Base-by-base conservation (phyloP, 2,113 vertebrate genomes). In the Peromyscus californicus region DNA sequence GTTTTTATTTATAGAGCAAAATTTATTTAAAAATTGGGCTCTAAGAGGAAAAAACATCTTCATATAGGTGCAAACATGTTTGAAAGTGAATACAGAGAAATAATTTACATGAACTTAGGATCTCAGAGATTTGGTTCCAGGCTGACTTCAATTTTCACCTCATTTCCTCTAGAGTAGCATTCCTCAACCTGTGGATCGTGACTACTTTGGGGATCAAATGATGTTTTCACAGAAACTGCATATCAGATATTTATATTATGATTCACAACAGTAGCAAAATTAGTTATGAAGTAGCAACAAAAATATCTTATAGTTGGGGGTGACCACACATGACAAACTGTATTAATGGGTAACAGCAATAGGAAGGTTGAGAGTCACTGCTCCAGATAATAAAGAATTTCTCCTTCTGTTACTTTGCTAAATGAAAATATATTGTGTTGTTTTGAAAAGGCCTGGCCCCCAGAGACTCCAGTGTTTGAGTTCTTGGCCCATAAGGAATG, bases 1-100 rank as follows among this genome's bases (percentile, higher is more conserved):
- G 1, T 3, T 59, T 75, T 61, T 79, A 67, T 67, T 45, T 86
- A 74, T 70, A 63, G 9, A 84, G 63, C 59, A 89, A 79, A 61
- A 83, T 17, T 88, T 84, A 54, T 84, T 90, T 88, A 75, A 59
- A 83, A 80, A 45, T 86, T 91, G 74, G 21, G 69, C 17, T 85
- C 19, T 31, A 95, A 91, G 5, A 74, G 3, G 45, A 48, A 31
- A 61, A 89, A 69, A 57, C 16, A 70, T 57, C 29, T 70, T 42
- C 88, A 57, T 48, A 72, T 3, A 93, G 17, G 72, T 12, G 80
- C 15, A 86, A 82, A 87, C 2, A 48, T 31, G 51, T 39, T 65
- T 89, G 33, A 93, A 91, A 67, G 54, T 84, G 5, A 92, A 39
- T 54, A 42, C 57, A 80, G 15, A 76, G 17, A 59, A 88, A 84